Percentiles rank a stretch among this genome's conserved stretches.
Evolutionary conservation across 2,888 invertebrate genomes (phyloP).

Genomic region (Sarcophaga caerulescens): DNA sequence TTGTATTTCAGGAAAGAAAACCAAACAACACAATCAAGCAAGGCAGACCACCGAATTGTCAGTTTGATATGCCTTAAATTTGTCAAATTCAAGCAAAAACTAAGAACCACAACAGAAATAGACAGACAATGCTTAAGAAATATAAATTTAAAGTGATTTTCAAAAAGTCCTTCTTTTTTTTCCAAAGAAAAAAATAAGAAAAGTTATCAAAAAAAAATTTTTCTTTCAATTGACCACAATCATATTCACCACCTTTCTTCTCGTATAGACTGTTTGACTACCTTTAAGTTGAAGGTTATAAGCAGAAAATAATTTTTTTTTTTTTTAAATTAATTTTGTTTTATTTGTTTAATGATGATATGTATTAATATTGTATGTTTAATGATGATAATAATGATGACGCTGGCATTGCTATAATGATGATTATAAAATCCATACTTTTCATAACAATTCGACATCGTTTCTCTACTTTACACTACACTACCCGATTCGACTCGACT

Average conservation of each 20-base stretch:
- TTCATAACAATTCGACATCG: too few species aligned
- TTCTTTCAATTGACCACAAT: too few species aligned
- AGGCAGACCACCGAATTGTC: slow-evolving; percentile 52
- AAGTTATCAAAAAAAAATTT: too few species aligned
- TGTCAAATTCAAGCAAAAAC: background rate
- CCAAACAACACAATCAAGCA: background rate
- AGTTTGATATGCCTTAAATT: background rate
- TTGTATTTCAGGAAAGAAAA: background rate
- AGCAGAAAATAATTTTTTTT: background rate
- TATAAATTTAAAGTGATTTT: background rate
- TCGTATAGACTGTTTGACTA: too few species aligned
- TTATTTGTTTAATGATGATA: slow-evolving; percentile 62
- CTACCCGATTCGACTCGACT: slow-evolving; percentile 33
- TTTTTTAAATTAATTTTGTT: slow-evolving; percentile 4
- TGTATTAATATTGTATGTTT: slow-evolving; percentile 54
- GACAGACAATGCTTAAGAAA: background rate
- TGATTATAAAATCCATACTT: slow-evolving; percentile 51
- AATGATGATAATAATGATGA: slow-evolving; percentile 44
- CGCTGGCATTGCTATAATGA: slow-evolving; percentile 27
- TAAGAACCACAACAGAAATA: background rate
- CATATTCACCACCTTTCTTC: too few species aligned
- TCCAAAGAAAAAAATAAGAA: too few species aligned
- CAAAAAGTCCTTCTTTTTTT: background rate
- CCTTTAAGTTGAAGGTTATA: too few species aligned
- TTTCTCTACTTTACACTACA: too few species aligned